Percentiles rank a stretch among this genome's conserved stretches.
These are phyloP conservation scores for Scortum barcoo DNA, from an alignment of 2,113 vertebrate genomes.

Conservation along the genomic window DNA sequence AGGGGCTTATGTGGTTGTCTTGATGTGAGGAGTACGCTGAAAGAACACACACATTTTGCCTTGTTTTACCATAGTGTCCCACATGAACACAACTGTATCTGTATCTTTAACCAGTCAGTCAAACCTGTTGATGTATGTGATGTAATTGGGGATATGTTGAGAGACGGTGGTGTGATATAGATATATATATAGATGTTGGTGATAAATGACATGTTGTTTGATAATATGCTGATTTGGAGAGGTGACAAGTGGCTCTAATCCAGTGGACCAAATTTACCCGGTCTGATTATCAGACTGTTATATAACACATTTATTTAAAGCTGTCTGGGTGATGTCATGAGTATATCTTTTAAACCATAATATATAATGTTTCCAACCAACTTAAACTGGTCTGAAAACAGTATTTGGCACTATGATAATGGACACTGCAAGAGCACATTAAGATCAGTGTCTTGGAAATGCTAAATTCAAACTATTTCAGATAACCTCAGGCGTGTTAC, in stretches of 20 bases:
- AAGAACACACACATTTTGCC: constrained; percentile 48
- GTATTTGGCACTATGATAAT: neutral
- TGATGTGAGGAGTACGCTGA: constrained; percentile 92
- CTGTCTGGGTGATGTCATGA: constrained; percentile 29
- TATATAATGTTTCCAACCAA: neutral
- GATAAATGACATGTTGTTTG: constrained; percentile 38
- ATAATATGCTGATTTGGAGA: constrained; percentile 47
- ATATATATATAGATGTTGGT: constrained; percentile 3
- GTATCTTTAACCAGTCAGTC: neutral
- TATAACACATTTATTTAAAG: constrained; percentile 40
- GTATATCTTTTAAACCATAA: constrained; percentile 15
- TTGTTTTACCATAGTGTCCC: neutral
- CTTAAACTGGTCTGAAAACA: neutral
- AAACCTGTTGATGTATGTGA: neutral
- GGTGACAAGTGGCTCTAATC: constrained; percentile 50
- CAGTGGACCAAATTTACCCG: constrained; percentile 47
- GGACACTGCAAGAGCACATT: neutral
- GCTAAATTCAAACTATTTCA: neutral
- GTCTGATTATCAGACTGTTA: constrained; percentile 54
- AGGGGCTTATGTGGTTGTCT: constrained; percentile 93
- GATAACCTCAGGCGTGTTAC: neutral
- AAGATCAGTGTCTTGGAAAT: neutral
- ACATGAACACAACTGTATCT: neutral
- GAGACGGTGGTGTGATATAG: constrained; percentile 12
- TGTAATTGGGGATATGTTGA: neutral